These are phyloP conservation scores for Gorsachius magnificus DNA, from an alignment of 2,797 vertebrate genomes.

Conservation along the genomic window DNA sequence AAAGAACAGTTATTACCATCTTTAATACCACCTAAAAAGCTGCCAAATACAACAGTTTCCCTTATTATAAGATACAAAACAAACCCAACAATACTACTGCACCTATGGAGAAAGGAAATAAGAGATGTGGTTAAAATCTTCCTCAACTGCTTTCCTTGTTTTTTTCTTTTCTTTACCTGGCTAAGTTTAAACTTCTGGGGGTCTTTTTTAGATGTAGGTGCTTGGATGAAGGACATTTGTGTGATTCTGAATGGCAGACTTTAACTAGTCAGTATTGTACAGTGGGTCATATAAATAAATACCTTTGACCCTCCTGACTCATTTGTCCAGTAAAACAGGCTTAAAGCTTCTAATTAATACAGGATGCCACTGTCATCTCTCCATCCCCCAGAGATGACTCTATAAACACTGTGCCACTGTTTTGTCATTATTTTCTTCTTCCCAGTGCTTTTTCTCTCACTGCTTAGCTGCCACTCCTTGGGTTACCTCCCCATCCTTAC, in stretches of 20 bases:
- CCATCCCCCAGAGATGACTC: neutral
- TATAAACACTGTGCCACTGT: neutral
- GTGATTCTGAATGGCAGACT: neutral
- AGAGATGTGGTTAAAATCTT: neutral
- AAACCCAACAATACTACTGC: neutral
- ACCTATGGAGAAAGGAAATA: neutral
- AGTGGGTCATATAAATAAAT: neutral
- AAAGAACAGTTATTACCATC: neutral
- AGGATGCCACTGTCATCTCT: neutral
- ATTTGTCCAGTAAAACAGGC: constrained; percentile 1
- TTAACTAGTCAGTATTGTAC: neutral
- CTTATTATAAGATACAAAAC: neutral
- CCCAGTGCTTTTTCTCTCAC: neutral
- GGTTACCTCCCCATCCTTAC: neutral
- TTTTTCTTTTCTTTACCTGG: neutral
- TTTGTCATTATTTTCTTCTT: neutral
- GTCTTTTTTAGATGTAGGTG: neutral
- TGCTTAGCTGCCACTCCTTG: neutral
- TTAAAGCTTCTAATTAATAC: constrained; percentile 10
- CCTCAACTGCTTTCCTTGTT: neutral
- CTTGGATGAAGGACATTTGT: neutral
- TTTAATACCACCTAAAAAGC: neutral
- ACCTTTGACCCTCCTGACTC: constrained; percentile 1
- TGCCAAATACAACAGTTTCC: neutral
- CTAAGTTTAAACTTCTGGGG: neutral